Percentiles rank a stretch among this genome's conserved stretches.
phyloP scores from a whole-genome alignment of 2,888 invertebrate genomes.

The Portevinia maculata region DNA sequence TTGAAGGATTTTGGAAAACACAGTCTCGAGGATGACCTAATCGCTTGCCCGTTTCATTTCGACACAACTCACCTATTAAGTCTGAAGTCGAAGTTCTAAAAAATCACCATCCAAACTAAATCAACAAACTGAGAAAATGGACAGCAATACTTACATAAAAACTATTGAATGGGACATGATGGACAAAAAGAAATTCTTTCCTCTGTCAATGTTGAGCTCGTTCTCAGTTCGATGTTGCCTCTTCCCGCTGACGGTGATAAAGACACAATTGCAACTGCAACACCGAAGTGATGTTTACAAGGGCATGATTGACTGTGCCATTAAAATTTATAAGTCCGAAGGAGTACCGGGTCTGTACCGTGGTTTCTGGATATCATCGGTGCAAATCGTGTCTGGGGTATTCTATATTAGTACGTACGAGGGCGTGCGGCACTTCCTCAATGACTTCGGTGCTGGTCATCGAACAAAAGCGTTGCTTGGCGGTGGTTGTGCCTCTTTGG shows the following conservation, averaged over 20 bases:
- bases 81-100: conserved; percentile 40
- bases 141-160: conserved; percentile 85
- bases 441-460: conserved; percentile 82
- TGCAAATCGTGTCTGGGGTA: conserved; percentile 93
- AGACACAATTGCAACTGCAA: conserved; percentile 94
- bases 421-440: conserved; percentile 91
- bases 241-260: conserved; percentile 96
- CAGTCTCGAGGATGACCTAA: conserved; percentile 63
- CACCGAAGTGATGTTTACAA: conserved; percentile 91
- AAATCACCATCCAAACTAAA: neutral
- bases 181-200: conserved; percentile 97
- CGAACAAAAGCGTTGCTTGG: conserved; percentile 89
- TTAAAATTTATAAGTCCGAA: conserved; percentile 92
- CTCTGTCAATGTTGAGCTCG: conserved; percentile 92
- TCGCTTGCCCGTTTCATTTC: neutral
- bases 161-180: conserved; percentile 99
- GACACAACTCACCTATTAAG: conserved; percentile 27
- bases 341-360: conserved; percentile 94
- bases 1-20: conserved; percentile 15
- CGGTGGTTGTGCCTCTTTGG: conserved; percentile 95
- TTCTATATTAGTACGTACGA: conserved; percentile 98
- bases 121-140: conserved; percentile 69
- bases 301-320: conserved; percentile 94
- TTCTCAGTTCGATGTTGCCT: conserved; percentile 87
- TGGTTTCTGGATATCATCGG: conserved; percentile 97